Evolutionary conservation across 2,888 invertebrate genomes (phyloP), one percentile per base, ranked within the genome.

Genomic region (Drosophila picticornis): DNA sequence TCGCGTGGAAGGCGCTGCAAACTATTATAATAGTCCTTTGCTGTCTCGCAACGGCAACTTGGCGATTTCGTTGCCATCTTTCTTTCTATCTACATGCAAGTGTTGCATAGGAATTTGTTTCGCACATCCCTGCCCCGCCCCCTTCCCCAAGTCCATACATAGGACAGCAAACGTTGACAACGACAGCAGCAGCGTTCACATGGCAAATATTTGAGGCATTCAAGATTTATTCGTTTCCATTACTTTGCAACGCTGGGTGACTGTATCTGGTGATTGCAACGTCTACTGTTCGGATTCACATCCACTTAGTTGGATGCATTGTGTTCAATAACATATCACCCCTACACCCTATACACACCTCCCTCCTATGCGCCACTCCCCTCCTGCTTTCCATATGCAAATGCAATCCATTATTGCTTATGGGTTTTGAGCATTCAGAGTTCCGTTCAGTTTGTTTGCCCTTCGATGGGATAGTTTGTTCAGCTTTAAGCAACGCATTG

Each of bases 191-290:
- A 56, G 52, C 75, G 65, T 65, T 69, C 59, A 77, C 72, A 81
- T 71, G 65, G 77, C 76, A 80, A 87, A 84, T 87, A 88, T 86
- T 82, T 84, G 77, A 77, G 75, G 71, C 88, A 84, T 89, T 84
- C 72, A 77, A 75, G 87, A 86, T 86, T 86, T 86, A 88, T 86
- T 84, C 82, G 81, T 82, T 84, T 78, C 75, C 73, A 86, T 86
- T 84, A 82, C 71, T 58, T 29, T 40, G 43, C 25, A 16, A 22
- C n/a, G 11, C 22, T 32, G 43, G 46, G 36, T 38, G 31, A 67
- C 55, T 65, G 75, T 50, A 55, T 74, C 69, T 59, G 31, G 69
- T 80, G 73, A 75, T 53, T 80, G 80, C 64, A 29, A 36, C 75
- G 46, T 60, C 70, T 65, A 75, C 46, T 62, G 43, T 40, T 75